These are phyloP conservation scores for Liposcelis brunnea DNA, from an alignment of 2,888 invertebrate species.

Conservation along the genomic window DNA sequence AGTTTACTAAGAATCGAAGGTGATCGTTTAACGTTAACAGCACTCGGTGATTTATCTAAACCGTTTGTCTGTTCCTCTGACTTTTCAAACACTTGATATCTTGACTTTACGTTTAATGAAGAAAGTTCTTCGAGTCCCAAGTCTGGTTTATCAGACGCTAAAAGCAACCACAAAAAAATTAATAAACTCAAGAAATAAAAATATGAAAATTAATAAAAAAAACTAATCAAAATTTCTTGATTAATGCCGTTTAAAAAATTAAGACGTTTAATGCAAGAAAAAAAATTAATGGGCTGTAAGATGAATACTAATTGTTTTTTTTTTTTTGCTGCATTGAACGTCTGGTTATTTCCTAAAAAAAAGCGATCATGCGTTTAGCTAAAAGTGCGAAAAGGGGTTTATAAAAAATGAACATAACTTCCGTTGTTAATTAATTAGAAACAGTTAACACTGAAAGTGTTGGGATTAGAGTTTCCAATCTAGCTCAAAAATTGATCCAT, in stretches of 20 bases:
- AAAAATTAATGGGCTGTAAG: too few relatives aligned
- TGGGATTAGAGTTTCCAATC: too few relatives aligned
- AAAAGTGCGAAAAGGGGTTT: too few relatives aligned
- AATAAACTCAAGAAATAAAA: background rate
- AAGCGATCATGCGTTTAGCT: too few relatives aligned
- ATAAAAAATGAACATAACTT: too few relatives aligned
- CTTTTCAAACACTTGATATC: slow-evolving; percentile 70
- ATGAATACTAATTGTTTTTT: too few relatives aligned
- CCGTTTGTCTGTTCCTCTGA: slow-evolving; percentile 29
- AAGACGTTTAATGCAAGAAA: too few relatives aligned
- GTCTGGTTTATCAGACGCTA: slow-evolving; percentile 75
- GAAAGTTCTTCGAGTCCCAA: slow-evolving; percentile 68
- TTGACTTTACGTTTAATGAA: slow-evolving; percentile 63
- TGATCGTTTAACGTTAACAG: slow-evolving; percentile 43
- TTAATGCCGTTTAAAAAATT: background rate
- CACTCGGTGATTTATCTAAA: slow-evolving; percentile 31
- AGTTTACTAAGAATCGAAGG: slow-evolving; percentile 62
- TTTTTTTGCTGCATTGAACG: too few relatives aligned
- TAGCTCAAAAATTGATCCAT: too few relatives aligned
- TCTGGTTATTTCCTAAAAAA: too few relatives aligned
- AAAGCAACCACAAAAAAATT: slow-evolving; percentile 12
- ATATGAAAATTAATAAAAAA: background rate
- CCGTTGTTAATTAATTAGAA: too few relatives aligned
- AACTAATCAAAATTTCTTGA: slow-evolving; percentile 4
- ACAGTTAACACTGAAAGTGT: too few relatives aligned